Percentiles rank a stretch among this genome's conserved stretches.
phyloP scores from a whole-genome alignment of 2,797 vertebrate species.

The Hylomyscus alleni region DNA sequence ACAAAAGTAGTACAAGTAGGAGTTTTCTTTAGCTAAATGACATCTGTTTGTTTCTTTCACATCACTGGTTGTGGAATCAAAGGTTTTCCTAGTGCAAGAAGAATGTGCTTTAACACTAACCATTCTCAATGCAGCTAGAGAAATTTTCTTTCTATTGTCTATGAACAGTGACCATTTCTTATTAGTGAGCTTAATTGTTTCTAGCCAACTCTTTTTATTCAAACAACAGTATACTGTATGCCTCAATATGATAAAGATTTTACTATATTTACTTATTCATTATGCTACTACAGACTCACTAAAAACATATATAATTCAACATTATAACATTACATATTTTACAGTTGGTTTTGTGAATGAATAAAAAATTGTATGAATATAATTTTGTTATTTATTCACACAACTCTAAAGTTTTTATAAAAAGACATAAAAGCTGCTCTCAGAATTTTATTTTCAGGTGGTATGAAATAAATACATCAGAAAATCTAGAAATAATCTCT shows the following conservation, averaged over 20 bases:
- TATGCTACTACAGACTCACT: not conserved
- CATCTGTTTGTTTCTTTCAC: not conserved
- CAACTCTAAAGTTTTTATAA: not conserved
- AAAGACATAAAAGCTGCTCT: not conserved
- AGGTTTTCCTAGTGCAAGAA: not conserved
- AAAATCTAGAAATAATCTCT: not conserved
- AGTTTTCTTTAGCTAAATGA: not conserved
- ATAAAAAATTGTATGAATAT: not conserved
- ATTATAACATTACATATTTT: not conserved
- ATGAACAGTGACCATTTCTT: not conserved
- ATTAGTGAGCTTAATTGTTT: not conserved
- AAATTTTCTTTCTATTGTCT: not conserved
- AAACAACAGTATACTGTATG: constrained; percentile 13
- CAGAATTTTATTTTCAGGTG: not conserved
- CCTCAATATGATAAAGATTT: constrained; percentile 49
- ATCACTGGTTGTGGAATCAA: not conserved
- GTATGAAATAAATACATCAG: not conserved
- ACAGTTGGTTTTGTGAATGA: not conserved
- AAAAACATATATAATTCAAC: not conserved
- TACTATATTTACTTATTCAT: constrained; percentile 47
- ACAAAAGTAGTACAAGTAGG: not conserved
- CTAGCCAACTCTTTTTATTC: constrained; percentile 31
- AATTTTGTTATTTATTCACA: constrained; percentile 11
- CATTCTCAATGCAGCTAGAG: not conserved
- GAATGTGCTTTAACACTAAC: not conserved